Conservation (phyloP, 1,140 invertebrate species). For the Lysiphlebus fabarum region DNA sequence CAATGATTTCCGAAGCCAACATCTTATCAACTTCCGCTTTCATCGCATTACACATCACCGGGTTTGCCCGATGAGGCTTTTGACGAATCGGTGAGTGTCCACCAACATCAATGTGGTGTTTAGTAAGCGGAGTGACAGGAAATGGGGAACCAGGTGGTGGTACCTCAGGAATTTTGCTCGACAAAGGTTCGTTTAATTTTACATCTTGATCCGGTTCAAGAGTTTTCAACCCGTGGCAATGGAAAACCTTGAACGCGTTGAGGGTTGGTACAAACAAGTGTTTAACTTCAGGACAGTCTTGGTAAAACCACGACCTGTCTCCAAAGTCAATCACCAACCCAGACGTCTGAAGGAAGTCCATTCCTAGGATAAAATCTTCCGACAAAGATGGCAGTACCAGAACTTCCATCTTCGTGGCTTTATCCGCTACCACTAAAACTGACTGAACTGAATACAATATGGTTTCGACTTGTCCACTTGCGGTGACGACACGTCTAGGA, state of each 20-base stretch:
- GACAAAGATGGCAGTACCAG: slow-evolving; percentile 6
- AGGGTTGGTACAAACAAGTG: background rate
- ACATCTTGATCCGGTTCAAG: background rate
- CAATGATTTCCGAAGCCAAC: slow-evolving; percentile 42
- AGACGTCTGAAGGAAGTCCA: slow-evolving; percentile 11
- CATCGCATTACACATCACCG: background rate
- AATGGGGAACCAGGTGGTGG: background rate
- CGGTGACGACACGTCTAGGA: background rate
- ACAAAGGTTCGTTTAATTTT: background rate
- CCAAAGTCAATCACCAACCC: slow-evolving; percentile 10
- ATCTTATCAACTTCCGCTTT: slow-evolving; percentile 22
- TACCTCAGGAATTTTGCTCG: background rate
- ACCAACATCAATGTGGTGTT: background rate
- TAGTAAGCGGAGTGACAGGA: background rate
- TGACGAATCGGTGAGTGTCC: background rate
- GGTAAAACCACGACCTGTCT: slow-evolving; percentile 3
- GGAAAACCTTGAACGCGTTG: background rate
- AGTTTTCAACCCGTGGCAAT: background rate
- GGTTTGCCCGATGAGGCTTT: background rate
- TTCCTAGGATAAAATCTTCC: slow-evolving; percentile 18
- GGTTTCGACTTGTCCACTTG: slow-evolving; percentile 1
- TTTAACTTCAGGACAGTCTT: background rate
- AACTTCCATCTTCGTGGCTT: background rate
- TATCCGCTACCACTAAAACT: background rate
- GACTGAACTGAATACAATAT: background rate